phyloP scores from a whole-genome alignment of 1,140 invertebrate species.

The Orchestia grillus region DNA sequence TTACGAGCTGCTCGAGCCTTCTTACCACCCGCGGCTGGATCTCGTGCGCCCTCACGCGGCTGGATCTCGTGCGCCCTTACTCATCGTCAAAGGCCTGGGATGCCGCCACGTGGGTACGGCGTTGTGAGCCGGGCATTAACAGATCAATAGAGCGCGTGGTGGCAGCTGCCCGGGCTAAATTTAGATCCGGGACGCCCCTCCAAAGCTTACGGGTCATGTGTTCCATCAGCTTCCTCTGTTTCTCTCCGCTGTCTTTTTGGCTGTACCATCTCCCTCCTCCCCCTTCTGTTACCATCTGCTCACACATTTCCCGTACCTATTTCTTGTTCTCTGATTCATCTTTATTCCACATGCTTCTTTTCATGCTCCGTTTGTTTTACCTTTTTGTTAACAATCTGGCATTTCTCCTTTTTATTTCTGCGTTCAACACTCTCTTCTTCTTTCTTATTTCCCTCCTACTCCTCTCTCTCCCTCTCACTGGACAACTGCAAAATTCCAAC shows the following conservation, averaged over 20 bases:
- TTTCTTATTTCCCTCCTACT: background rate
- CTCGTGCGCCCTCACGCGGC: background rate
- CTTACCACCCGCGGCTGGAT: background rate
- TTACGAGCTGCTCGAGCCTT: background rate
- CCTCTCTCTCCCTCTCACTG: background rate
- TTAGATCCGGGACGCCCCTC: conserved; percentile 43
- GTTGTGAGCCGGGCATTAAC: conserved; percentile 34
- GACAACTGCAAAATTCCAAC: background rate
- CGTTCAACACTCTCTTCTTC: background rate
- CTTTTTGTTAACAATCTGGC: background rate
- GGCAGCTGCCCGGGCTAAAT: conserved; percentile 51
- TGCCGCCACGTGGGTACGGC: background rate
- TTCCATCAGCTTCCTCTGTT: background rate
- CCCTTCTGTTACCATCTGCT: background rate
- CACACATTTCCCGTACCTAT: background rate
- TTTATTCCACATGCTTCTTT: background rate
- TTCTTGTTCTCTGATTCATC: background rate
- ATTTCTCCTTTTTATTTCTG: background rate
- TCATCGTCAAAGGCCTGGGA: background rate
- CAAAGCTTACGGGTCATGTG: conserved; percentile 43
- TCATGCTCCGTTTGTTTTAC: background rate
- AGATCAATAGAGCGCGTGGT: conserved; percentile 53
- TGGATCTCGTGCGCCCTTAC: too few species aligned
- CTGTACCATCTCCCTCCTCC: background rate
- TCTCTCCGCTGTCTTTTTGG: background rate